These are phyloP conservation scores for Martes martes DNA, from an alignment of 2,113 vertebrate species.

Conservation along the genomic window DNA sequence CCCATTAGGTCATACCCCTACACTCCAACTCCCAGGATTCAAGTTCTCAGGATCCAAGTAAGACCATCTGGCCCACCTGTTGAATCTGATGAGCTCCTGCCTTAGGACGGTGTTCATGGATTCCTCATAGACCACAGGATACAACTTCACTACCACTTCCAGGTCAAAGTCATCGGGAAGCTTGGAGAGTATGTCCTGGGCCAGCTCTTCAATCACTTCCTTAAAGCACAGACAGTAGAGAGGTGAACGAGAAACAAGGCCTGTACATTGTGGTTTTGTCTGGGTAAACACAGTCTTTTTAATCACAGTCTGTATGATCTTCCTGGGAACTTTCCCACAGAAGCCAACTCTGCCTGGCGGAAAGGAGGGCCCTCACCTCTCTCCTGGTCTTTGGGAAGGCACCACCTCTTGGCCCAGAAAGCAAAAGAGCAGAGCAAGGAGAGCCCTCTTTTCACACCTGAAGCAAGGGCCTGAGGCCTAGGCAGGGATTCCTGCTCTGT, in stretches of 20 bases:
- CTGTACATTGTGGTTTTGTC: not conserved
- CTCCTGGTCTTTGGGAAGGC: not conserved
- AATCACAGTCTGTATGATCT: not conserved
- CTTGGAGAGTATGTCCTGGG: constrained; percentile 90
- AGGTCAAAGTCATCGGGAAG: constrained; percentile 89
- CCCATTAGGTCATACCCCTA: not conserved
- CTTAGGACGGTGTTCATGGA: constrained; percentile 97
- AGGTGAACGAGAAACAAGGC: not conserved
- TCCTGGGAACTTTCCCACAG: not conserved
- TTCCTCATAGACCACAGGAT: constrained; percentile 92
- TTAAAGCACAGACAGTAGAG: constrained; percentile 74
- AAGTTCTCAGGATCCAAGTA: not conserved
- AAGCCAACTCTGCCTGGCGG: not conserved
- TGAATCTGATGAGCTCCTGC: constrained; percentile 94
- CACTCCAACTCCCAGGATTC: not conserved
- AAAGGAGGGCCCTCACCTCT: not conserved
- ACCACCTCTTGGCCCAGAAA: not conserved
- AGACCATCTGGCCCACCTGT: constrained; percentile 83
- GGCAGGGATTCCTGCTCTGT: not conserved
- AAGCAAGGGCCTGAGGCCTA: not conserved
- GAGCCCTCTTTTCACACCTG: not conserved
- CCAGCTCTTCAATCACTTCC: constrained; percentile 92
- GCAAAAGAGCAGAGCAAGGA: not conserved
- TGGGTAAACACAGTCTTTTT: not conserved
- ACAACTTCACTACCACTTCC: constrained; percentile 84